These are phyloP conservation scores for Okapia johnstoni DNA, from an alignment of 2,113 vertebrate species.

Conservation along the genomic window DNA sequence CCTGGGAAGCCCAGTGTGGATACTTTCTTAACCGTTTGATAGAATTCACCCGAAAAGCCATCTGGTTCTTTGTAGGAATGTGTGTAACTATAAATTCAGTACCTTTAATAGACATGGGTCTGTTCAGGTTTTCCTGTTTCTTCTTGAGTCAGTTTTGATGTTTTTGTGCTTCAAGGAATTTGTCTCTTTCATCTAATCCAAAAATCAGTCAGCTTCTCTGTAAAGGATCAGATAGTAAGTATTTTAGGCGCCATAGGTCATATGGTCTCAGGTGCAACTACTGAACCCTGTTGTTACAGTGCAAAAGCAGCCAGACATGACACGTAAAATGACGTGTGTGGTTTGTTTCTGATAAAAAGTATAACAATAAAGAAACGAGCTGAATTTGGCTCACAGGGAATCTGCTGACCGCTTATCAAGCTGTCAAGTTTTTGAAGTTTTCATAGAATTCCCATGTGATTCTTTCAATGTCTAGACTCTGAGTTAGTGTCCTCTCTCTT, in stretches of 20 bases:
- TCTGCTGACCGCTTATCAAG: not conserved
- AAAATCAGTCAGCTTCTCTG: not conserved
- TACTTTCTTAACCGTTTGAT: not conserved
- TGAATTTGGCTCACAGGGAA: not conserved
- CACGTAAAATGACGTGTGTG: not conserved
- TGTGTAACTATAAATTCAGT: not conserved
- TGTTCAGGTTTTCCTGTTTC: not conserved
- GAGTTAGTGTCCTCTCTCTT: not conserved
- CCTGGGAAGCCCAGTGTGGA: not conserved
- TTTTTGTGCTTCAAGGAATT: constrained; percentile 15
- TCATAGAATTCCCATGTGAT: not conserved
- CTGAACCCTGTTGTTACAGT: not conserved
- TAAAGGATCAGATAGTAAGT: not conserved
- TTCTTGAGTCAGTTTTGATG: not conserved
- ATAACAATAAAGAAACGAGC: constrained; percentile 8
- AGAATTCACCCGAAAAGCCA: constrained; percentile 11
- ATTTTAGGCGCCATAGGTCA: not conserved
- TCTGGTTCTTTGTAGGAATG: not conserved
- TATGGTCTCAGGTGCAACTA: not conserved
- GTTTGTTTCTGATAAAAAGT: not conserved
- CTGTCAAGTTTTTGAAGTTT: not conserved
- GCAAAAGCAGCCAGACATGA: not conserved
- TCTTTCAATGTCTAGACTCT: not conserved
- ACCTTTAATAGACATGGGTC: not conserved
- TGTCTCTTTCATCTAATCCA: not conserved